Percentiles rank a stretch among this genome's conserved stretches.
Conservation (phyloP, 2,797 vertebrate genomes). For the Lateolabrax maculatus region DNA sequence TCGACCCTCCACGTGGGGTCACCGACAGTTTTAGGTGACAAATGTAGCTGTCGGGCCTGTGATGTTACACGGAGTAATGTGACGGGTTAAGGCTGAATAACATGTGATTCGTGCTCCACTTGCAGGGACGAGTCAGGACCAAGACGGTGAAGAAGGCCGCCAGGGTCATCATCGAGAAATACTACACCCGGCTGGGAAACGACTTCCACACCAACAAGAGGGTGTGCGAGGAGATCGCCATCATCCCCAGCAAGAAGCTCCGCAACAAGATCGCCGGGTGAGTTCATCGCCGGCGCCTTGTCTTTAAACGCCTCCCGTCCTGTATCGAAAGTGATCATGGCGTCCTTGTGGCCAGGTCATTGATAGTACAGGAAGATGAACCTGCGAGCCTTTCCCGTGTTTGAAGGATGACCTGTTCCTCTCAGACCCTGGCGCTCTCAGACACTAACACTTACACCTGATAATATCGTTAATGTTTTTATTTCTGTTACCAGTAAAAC, state of each 20-base stretch:
- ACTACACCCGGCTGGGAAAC: conserved; percentile 96
- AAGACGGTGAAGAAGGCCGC: conserved; percentile 99
- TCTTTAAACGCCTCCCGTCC: neutral
- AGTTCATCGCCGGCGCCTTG: conserved; percentile 44
- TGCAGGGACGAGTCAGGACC: conserved; percentile 95
- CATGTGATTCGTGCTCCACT: no score
- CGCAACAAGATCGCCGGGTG: conserved; percentile 98
- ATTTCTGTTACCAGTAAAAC: no score
- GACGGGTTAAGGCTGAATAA: no score
- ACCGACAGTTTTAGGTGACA: no score
- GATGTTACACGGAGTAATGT: no score
- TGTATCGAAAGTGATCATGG: conserved; percentile 71
- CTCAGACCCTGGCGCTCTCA: conserved; percentile 83
- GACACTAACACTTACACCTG: neutral
- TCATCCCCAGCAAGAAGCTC: conserved; percentile 98
- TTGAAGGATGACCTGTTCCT: conserved; percentile 77
- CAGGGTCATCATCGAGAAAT: conserved; percentile 97
- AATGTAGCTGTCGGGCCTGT: no score
- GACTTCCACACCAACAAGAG: conserved; percentile 99
- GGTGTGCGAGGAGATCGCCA: conserved; percentile 98
- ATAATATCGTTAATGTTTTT: no score
- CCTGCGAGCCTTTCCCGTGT: conserved; percentile 84
- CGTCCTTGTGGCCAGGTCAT: conserved; percentile 57
- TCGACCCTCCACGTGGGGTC: no score
- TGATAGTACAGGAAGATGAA: conserved; percentile 74